phyloP scores from a whole-genome alignment of 2,888 invertebrate species.

The Mimas tiliae region DNA sequence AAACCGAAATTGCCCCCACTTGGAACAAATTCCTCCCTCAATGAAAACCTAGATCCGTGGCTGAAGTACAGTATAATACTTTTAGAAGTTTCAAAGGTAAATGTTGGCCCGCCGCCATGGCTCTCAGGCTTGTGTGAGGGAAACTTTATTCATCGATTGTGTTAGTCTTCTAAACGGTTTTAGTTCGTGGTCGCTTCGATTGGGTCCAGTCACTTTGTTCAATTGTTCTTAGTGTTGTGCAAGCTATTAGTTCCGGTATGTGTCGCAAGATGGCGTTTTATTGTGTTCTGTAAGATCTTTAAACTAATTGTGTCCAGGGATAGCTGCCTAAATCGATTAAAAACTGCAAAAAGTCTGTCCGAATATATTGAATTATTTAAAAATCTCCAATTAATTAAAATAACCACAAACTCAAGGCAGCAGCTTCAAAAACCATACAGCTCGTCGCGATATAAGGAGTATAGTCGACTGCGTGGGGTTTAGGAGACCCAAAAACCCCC shows the following conservation, averaged over 20 bases:
- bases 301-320: too few species aligned
- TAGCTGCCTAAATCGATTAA: too few species aligned
- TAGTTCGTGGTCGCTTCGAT: neutral
- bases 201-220: neutral
- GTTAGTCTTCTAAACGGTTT: slow-evolving; percentile 12
- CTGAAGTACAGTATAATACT: neutral
- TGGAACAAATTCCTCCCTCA: neutral
- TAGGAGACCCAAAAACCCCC: too few species aligned
- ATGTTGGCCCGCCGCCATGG: slow-evolving; percentile 17
- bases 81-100: slow-evolving; percentile 23
- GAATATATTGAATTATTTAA: too few species aligned
- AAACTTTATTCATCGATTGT: slow-evolving; percentile 10
- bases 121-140: neutral
- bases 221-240: neutral
- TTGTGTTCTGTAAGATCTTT: neutral
- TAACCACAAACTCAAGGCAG: too few species aligned
- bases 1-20: neutral
- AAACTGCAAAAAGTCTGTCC: too few species aligned
- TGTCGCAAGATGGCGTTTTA: neutral
- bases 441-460: too few species aligned
- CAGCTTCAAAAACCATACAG: too few species aligned
- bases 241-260: neutral
- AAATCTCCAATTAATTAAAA: too few species aligned
- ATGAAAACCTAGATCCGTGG: neutral
- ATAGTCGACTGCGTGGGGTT: too few species aligned